Evolutionary conservation across 2,888 invertebrate species (phyloP).

Genomic region (Agrochola litura): DNA sequence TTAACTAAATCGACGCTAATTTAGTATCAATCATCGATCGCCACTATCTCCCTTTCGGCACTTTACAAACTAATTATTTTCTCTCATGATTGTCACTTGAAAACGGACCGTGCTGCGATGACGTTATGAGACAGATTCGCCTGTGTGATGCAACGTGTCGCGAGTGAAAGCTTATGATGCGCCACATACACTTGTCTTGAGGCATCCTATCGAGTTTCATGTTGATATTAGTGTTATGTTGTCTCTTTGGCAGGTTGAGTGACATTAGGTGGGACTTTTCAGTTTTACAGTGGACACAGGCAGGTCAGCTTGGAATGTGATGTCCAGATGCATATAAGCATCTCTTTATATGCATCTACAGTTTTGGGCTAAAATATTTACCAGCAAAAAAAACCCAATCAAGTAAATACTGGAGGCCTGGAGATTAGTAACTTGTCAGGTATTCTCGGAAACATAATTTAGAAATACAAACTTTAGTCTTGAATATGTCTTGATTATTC

Average conservation of each 20-base stretch:
- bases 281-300: background rate
- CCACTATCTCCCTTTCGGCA: conserved; percentile 61
- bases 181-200: conserved; percentile 50
- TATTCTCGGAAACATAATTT: background rate
- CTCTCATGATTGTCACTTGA: conserved; percentile 48
- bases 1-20: conserved; percentile 39
- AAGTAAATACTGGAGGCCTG: background rate
- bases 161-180: conserved; percentile 57
- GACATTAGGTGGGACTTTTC: background rate
- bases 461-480: background rate
- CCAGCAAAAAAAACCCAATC: background rate
- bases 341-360: background rate
- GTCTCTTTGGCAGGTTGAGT: background rate
- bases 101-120: conserved; percentile 33
- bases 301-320: background rate
- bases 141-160: conserved; percentile 44
- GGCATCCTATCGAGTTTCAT: conserved; percentile 32
- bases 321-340: too few relatives aligned
- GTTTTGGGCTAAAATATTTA: background rate
- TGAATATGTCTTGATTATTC: background rate
- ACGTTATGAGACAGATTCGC: conserved; percentile 49
- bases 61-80: conserved; percentile 63
- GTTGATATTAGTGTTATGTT: conserved; percentile 4
- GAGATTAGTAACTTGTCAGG: background rate
- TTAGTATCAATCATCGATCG: conserved; percentile 56